Percentiles rank a stretch among this genome's conserved stretches.
These are phyloP conservation scores for Camponotus vicinus DNA, from an alignment of 1,140 invertebrate species.

Conservation along the genomic window DNA sequence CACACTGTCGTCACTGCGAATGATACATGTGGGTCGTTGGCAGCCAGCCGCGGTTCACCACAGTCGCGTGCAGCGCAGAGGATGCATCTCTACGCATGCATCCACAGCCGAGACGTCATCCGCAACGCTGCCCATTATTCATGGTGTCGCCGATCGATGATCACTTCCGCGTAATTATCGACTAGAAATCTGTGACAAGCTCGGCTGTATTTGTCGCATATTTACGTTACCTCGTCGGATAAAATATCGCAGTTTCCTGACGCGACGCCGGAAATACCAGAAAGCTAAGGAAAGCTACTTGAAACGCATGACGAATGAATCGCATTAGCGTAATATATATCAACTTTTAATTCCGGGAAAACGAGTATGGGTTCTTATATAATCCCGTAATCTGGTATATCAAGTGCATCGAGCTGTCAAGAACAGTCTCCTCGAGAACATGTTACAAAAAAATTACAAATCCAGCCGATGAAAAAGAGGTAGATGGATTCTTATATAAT, in stretches of 20 bases:
- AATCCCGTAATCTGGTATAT: not conserved
- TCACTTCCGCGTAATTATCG: conserved; percentile 59
- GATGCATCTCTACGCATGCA: conserved; percentile 19
- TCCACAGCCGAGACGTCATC: conserved; percentile 53
- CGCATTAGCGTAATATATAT: conserved; percentile 14
- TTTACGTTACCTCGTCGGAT: not conserved
- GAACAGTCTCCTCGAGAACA: conserved; percentile 9
- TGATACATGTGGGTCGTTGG: conserved; percentile 68
- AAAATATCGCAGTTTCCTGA: not conserved
- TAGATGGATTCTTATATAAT: not conserved
- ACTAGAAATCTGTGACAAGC: conserved; percentile 4
- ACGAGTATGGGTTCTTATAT: not conserved
- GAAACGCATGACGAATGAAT: conserved; percentile 12
- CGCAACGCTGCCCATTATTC: conserved; percentile 60
- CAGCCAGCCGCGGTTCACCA: conserved; percentile 37
- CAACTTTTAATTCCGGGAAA: not conserved
- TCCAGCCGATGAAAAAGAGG: not conserved
- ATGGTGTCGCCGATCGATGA: conserved; percentile 59
- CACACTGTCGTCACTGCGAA: conserved; percentile 60
- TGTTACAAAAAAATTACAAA: not conserved
- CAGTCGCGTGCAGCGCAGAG: conserved; percentile 20
- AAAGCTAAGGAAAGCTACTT: too few relatives aligned
- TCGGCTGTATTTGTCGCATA: not conserved
- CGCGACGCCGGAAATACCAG: not conserved
- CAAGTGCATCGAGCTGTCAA: not conserved